phyloP scores from a whole-genome alignment of 2,113 vertebrate genomes.

The Paratilapia polleni region DNA sequence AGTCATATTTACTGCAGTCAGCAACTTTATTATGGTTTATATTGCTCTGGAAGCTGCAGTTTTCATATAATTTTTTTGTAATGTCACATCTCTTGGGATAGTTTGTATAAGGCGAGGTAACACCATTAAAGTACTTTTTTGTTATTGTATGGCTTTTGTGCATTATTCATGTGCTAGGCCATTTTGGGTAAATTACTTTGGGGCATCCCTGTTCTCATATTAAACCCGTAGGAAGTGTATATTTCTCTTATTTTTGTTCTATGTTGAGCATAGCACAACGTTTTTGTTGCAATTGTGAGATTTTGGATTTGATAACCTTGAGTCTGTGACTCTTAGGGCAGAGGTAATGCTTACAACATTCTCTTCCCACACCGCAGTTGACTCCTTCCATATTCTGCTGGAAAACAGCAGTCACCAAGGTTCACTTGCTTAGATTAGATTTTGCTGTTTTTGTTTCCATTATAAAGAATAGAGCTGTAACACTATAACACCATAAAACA shows the following conservation, averaged over 20 bases:
- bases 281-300: conserved; percentile 36
- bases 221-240: conserved; percentile 28
- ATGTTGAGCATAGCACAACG: conserved; percentile 15
- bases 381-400: conserved; percentile 14
- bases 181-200: conserved; percentile 68
- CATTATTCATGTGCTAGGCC: conserved; percentile 68
- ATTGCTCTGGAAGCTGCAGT: conserved; percentile 52
- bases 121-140: conserved; percentile 54
- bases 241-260: conserved; percentile 30
- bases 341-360: conserved; percentile 32
- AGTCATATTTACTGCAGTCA: conserved; percentile 70
- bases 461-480: not conserved
- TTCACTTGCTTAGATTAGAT: conserved; percentile 36
- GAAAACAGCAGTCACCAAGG: conserved; percentile 45
- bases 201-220: conserved; percentile 68
- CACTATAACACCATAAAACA: conserved; percentile 14
- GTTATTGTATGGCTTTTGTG: conserved; percentile 56
- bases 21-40: conserved; percentile 69
- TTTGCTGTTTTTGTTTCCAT: conserved; percentile 24
- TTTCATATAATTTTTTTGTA: conserved; percentile 61
- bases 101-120: conserved; percentile 64
- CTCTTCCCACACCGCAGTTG: conserved; percentile 6
- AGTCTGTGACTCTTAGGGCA: conserved; percentile 13
- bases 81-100: conserved; percentile 67
- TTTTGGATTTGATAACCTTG: conserved; percentile 48